Evolutionary conservation across 2,113 vertebrate species (phyloP), one percentile per base, ranked within the genome.

Genomic region (Ardeotis arabs): DNA sequence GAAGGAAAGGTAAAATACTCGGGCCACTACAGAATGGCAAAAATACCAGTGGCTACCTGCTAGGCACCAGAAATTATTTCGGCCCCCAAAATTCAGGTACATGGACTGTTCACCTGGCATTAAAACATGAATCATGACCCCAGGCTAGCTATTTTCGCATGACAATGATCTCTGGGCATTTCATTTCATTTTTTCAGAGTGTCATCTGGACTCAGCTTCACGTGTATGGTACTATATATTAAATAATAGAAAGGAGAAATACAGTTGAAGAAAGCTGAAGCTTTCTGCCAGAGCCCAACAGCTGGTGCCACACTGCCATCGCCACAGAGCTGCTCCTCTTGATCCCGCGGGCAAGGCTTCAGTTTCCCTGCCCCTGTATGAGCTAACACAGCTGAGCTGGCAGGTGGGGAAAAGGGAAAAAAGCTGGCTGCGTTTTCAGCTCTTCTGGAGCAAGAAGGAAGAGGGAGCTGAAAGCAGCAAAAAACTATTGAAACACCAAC

Each of bases 221-320:
- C 4, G 55, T 2, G 15, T 49, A 76, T 6, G 73, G 39, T 23
- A 45, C 15, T 68, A 49, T 0, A 4, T 31, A 77, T 53, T 31
- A 64, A 72, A 24, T 27, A 56, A 59, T n/a, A 35, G 47, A 62
- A 49, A 55, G 8, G 10, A 82, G 21, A 64, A 52, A 79, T 5
- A 53, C 4, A 53, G 25, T 6, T 60, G 45, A 59, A 87, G 28
- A 87, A 94, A 82, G 44, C 12, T 47, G 19, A 79, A 77, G 41
- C 41, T 44, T 44, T 44, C 41, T 44, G 41, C 12, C 0, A 0
- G n/a, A 74, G 25, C 18, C 35, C 0, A 0, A 16, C 0, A 7
- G 45, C 50, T 21, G 28, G 12, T 63, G 68, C 60, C 52, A 44
- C 1, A 1, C 59, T 89, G 84, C 41, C 19, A 47, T 17, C 3